Conservation (phyloP, 2,888 invertebrate species). For the Himalopsyche anomala region DNA sequence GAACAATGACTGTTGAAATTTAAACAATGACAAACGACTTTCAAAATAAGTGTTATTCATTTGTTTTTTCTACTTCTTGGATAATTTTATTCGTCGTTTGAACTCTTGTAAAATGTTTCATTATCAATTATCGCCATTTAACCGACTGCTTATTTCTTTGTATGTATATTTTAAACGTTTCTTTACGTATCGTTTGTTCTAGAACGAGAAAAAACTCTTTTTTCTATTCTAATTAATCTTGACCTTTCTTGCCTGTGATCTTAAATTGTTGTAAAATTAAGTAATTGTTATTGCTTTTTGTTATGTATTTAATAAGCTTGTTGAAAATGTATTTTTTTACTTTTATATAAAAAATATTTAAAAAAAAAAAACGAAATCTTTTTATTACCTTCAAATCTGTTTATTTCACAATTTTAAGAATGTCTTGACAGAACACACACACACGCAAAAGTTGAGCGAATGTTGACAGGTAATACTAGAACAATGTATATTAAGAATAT, state of each 20-base stretch:
- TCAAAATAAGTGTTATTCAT: background rate
- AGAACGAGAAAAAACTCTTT: background rate
- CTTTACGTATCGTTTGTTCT: conserved; percentile 16
- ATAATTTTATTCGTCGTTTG: background rate
- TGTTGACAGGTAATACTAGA: no score
- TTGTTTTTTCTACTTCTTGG: background rate
- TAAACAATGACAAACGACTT: conserved; percentile 10
- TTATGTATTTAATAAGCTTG: conserved; percentile 41
- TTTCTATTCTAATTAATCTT: background rate
- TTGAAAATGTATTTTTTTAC: conserved; percentile 23
- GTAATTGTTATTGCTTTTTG: conserved; percentile 32
- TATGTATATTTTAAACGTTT: no score
- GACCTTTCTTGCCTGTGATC: conserved; percentile 15
- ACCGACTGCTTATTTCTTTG: no score
- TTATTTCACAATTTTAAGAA: no score
- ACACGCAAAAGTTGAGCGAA: no score
- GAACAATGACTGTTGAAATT: background rate
- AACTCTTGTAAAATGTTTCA: background rate
- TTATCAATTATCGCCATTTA: no score
- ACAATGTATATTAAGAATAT: no score
- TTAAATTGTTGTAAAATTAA: conserved; percentile 5
- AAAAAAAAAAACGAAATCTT: conserved; percentile 16
- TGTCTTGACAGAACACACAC: no score
- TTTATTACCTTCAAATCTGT: background rate
- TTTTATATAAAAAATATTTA: conserved; percentile 17